Conservation (phyloP, 2,888 invertebrate species). For the Amphimallon solstitiale region DNA sequence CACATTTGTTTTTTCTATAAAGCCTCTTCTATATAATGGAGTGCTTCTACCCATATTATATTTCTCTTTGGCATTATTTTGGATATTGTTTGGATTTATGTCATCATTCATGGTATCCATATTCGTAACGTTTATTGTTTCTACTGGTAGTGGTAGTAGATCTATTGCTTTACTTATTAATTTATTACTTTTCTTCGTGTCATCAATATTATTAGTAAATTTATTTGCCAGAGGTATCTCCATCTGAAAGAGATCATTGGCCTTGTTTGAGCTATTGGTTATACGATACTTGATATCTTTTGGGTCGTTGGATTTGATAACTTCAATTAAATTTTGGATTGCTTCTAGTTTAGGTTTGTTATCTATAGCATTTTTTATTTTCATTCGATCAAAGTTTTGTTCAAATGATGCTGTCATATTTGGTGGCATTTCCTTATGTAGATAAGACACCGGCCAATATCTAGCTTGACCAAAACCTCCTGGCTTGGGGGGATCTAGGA, state of each 20-base stretch:
- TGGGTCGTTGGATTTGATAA: constrained; percentile 59
- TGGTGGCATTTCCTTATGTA: constrained; percentile 83
- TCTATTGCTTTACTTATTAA: constrained; percentile 35
- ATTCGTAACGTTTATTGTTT: neutral
- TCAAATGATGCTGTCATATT: constrained; percentile 61
- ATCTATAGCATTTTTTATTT: constrained; percentile 39
- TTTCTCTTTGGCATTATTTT: constrained; percentile 14
- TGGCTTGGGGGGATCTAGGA: constrained; percentile 64
- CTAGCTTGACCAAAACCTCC: constrained; percentile 65
- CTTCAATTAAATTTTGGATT: constrained; percentile 59
- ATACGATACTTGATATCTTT: constrained; percentile 59
- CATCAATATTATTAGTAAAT: constrained; percentile 47
- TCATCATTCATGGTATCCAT: neutral
- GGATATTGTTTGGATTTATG: constrained; percentile 7
- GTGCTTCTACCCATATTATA: constrained; percentile 13
- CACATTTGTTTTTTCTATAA: constrained; percentile 56
- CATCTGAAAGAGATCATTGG: constrained; percentile 58
- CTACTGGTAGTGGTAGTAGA: constrained; percentile 18
- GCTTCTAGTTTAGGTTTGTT: constrained; percentile 52
- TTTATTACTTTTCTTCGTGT: constrained; percentile 18
- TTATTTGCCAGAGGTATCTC: constrained; percentile 59
- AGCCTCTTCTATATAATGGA: constrained; percentile 54
- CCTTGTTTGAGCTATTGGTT: constrained; percentile 55
- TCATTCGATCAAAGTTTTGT: constrained; percentile 45
- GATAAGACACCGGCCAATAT: constrained; percentile 83